Base-by-base conservation (phyloP, 2,113 vertebrate species). In the Actinemys pallida region DNA sequence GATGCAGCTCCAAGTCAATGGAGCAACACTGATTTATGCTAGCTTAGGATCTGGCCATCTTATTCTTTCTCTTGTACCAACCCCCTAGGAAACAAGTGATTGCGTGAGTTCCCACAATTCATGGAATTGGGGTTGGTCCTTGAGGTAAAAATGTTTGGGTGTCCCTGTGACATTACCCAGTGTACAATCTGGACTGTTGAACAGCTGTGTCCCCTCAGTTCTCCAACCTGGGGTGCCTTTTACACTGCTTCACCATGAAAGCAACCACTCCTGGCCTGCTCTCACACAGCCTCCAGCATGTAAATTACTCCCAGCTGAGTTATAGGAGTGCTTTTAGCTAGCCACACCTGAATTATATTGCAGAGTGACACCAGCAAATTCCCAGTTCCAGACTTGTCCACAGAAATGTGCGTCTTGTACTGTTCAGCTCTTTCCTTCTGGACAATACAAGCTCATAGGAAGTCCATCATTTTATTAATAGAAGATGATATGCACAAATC, bases 21-120 rank as follows among this genome's bases (percentile, higher is more conserved):
- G 42, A 45, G 22, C 12, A 1, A 0, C 9, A 22, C 3, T 29
- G 49, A 1, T 76, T 88, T 69, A 57, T n/a, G 2, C 11, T 2
- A 0, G 6, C 45, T 25, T 25, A 45, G 5, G 19, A n/a, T 39
- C 35, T 76, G 47, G 83, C 39, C 75, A 49, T 76, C 45, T 22
- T n/a, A 25, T 31, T 1, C 8, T 76, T 85, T 49, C 29, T 19
- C 75, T 95, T 53, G 76, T 31, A 76, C 78, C 25, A 13, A 81
- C 35, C 54, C 57, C 8, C 10, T 6, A 81, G 69, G 65, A n/a
- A 0, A 1, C 29, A 49, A 81, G 86, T 69, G 76, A 54, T 25
- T n/a, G 20, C 29, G 31, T n/a, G 39, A 65, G 29, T 3, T n/a
- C 29, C 69, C 81, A 1, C 35, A n/a, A 85, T 27, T 24, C 50